These are phyloP conservation scores for Araneus ventricosus DNA, from an alignment of 1,140 invertebrate genomes.

Conservation along the genomic window DNA sequence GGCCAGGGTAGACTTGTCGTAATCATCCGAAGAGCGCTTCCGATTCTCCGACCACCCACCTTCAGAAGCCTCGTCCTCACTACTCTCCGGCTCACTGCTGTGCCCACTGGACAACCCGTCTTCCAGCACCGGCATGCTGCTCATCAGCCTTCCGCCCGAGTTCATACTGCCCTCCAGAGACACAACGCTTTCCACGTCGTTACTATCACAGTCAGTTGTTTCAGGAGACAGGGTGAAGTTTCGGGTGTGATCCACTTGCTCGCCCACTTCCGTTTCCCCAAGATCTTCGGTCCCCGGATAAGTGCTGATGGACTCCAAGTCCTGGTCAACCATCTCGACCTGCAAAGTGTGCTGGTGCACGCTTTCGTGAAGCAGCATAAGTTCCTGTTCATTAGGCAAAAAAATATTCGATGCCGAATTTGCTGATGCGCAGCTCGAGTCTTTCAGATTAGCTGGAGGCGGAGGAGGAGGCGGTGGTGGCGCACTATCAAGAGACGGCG, in stretches of 20 bases:
- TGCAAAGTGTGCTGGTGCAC: slow-evolving; percentile 73
- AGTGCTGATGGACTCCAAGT: slow-evolving; percentile 78
- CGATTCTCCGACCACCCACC: slow-evolving; percentile 49
- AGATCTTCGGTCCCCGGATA: slow-evolving; percentile 83
- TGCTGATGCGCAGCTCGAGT: neutral
- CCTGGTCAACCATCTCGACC: slow-evolving; percentile 81
- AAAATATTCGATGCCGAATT: slow-evolving; percentile 14
- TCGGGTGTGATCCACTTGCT: slow-evolving; percentile 82
- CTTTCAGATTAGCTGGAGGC: neutral
- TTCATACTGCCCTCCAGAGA: slow-evolving; percentile 81
- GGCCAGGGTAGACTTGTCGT: slow-evolving; percentile 81
- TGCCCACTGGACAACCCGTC: slow-evolving; percentile 93
- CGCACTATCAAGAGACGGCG: slow-evolving; percentile 29
- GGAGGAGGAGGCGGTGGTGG: neutral
- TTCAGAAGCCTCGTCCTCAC: slow-evolving; percentile 60
- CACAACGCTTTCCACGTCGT: slow-evolving; percentile 88
- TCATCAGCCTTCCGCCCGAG: slow-evolving; percentile 78
- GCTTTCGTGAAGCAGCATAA: slow-evolving; percentile 74
- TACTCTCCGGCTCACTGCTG: slow-evolving; percentile 90
- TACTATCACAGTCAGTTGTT: slow-evolving; percentile 96
- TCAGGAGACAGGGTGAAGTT: slow-evolving; percentile 95
- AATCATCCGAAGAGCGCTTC: slow-evolving; percentile 43
- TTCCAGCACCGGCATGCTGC: slow-evolving; percentile 95
- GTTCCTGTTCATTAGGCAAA: slow-evolving; percentile 73
- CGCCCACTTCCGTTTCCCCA: slow-evolving; percentile 85